Conservation (phyloP, 2,113 vertebrate species). For the Carettochelys insculpta region DNA sequence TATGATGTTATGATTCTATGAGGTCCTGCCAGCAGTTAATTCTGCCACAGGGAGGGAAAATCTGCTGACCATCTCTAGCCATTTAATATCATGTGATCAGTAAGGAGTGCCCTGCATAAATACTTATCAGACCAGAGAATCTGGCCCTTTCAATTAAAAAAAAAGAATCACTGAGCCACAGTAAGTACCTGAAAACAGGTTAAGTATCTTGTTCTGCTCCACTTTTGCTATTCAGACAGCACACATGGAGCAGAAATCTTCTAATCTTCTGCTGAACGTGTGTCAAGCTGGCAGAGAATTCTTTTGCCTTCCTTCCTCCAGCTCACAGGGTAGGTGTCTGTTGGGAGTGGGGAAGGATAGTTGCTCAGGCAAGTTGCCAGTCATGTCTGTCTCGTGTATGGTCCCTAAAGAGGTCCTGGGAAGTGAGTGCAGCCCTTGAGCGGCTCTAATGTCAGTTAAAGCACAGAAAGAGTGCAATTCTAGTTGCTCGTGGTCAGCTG, state of each 20-base stretch:
- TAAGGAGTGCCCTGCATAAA: background rate
- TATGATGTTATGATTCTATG: too few species aligned
- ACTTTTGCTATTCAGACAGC: background rate
- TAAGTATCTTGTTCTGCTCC: background rate
- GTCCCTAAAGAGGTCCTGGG: background rate
- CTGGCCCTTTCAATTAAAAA: background rate
- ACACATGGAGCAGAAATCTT: background rate
- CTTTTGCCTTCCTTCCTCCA: background rate
- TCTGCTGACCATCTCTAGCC: background rate
- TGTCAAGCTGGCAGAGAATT: background rate
- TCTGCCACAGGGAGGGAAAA: background rate
- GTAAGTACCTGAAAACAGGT: accelerated
- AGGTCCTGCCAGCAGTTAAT: background rate
- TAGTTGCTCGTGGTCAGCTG: background rate
- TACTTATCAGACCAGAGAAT: background rate
- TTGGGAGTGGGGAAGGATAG: background rate
- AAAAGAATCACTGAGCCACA: background rate
- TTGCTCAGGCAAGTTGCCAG: background rate
- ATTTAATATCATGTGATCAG: background rate
- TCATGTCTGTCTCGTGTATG: background rate
- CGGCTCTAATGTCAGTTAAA: background rate
- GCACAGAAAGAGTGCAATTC: background rate
- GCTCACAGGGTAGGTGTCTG: background rate
- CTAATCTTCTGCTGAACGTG: background rate
- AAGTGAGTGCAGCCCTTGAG: background rate